Conservation (phyloP, 2,797 vertebrate genomes). For the Champsocephalus esox region DNA sequence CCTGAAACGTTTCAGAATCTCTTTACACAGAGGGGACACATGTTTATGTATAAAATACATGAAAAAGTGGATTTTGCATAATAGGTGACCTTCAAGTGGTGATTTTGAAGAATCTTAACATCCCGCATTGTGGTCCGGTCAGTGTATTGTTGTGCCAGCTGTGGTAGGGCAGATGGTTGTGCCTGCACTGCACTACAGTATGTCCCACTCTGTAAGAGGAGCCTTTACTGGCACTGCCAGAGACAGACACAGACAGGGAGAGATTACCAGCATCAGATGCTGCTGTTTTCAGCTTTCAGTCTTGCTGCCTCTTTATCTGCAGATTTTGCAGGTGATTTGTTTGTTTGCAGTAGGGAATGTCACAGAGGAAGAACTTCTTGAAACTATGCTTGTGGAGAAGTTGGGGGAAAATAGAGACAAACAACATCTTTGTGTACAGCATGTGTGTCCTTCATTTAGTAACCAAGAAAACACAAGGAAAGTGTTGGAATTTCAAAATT, state of each 20-base stretch:
- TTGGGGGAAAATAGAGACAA: too few species aligned
- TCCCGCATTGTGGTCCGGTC: slow-evolving; percentile 17
- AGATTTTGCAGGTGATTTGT: slow-evolving; percentile 25
- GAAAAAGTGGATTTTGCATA: too few species aligned
- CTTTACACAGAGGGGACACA: too few species aligned
- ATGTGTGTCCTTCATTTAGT: too few species aligned
- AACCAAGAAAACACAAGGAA: neutral
- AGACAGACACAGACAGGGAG: slow-evolving; percentile 2
- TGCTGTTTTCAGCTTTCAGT: slow-evolving; percentile 21
- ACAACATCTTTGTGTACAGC: too few species aligned
- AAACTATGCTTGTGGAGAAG: neutral
- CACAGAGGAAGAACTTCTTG: slow-evolving; percentile 16
- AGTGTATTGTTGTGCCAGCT: slow-evolving; percentile 48
- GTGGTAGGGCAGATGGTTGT: slow-evolving; percentile 11
- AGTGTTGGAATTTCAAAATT: too few species aligned
- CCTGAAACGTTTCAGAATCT: too few species aligned
- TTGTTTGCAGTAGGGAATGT: slow-evolving; percentile 17
- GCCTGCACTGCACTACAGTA: slow-evolving; percentile 27
- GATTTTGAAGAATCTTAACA: neutral
- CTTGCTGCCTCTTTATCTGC: slow-evolving; percentile 5
- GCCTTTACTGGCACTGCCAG: slow-evolving; percentile 31
- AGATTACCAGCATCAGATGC: slow-evolving; percentile 5
- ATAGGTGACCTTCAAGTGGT: neutral
- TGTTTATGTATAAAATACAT: too few species aligned
- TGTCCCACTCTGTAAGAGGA: slow-evolving; percentile 48